These are phyloP conservation scores for Polydrusus cervinus DNA, from an alignment of 2,888 invertebrate species.

Conservation along the genomic window DNA sequence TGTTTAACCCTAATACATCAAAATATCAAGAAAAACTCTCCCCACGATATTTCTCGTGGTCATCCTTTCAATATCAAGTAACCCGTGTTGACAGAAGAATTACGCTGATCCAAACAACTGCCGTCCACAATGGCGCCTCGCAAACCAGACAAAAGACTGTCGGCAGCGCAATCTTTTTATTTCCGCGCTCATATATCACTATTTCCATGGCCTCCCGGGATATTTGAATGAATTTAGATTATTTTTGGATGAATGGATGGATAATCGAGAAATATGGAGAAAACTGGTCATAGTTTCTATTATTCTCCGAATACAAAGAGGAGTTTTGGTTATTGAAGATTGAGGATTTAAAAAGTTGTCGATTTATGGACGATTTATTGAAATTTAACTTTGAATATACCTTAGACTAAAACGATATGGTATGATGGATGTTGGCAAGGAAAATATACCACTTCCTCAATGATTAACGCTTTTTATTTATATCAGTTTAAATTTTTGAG, in stretches of 20 bases:
- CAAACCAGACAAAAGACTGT: constrained; percentile 60
- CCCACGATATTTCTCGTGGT: constrained; percentile 46
- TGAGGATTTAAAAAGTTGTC: constrained; percentile 34
- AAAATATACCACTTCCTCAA: neutral
- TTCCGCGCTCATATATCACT: constrained; percentile 53
- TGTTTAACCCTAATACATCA: constrained; percentile 46
- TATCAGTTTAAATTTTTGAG: no score
- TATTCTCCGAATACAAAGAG: constrained; percentile 35
- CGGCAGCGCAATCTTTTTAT: constrained; percentile 50
- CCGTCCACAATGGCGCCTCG: constrained; percentile 60
- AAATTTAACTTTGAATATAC: constrained; percentile 21
- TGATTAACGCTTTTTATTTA: no score
- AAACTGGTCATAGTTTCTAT: constrained; percentile 51
- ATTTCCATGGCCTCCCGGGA: constrained; percentile 55
- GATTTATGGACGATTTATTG: constrained; percentile 44
- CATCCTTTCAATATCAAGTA: constrained; percentile 59
- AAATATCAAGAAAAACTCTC: constrained; percentile 40
- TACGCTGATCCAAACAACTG: constrained; percentile 61
- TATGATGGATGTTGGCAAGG: constrained; percentile 14
- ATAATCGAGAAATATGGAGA: constrained; percentile 54
- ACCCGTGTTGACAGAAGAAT: constrained; percentile 62
- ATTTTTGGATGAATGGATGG: constrained; percentile 63
- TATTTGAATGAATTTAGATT: constrained; percentile 64
- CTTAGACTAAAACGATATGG: neutral
- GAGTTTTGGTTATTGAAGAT: constrained; percentile 25